phyloP scores from a whole-genome alignment of 2,113 vertebrate genomes.

The Amphiprion ocellaris region DNA sequence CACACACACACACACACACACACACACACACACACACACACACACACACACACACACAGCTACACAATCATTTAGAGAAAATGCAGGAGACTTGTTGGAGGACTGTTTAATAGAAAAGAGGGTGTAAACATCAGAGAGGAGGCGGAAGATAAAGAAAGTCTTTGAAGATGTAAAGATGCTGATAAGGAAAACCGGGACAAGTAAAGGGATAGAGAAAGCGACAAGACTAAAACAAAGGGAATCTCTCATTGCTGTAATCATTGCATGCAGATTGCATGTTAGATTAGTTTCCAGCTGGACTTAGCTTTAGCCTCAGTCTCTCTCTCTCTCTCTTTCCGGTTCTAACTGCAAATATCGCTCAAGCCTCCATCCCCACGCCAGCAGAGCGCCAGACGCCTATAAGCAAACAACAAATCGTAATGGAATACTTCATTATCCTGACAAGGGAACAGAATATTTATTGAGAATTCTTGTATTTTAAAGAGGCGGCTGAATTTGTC shows the following conservation, averaged over 20 bases:
- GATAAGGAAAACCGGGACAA: slow-evolving; percentile 53
- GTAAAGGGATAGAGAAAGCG: background rate
- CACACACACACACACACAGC: background rate
- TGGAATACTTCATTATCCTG: slow-evolving; percentile 83
- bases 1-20: background rate
- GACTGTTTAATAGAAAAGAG: slow-evolving; percentile 15
- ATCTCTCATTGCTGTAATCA: slow-evolving; percentile 57
- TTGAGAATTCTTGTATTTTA: slow-evolving; percentile 68
- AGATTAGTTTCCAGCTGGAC: slow-evolving; percentile 60
- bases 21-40: background rate
- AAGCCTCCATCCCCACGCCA: slow-evolving; percentile 19
- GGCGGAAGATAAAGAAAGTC: slow-evolving; percentile 45
- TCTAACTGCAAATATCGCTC: slow-evolving; percentile 43
- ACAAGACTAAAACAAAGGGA: slow-evolving; percentile 23
- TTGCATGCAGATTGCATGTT: slow-evolving; percentile 58
- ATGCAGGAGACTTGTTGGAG: slow-evolving; percentile 8
- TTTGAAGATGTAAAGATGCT: slow-evolving; percentile 50
- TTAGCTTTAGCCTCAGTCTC: slow-evolving; percentile 58
- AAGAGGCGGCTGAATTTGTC: slow-evolving; percentile 67
- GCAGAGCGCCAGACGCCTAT: slow-evolving; percentile 22
- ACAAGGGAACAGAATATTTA: slow-evolving; percentile 76
- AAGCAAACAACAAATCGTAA: slow-evolving; percentile 68
- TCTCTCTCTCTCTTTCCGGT: slow-evolving; percentile 1
- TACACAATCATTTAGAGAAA: slow-evolving; percentile 34
- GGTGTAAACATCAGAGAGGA: slow-evolving; percentile 47